Base-by-base conservation (phyloP, 2,888 invertebrate species). In the Plebejus anna region DNA sequence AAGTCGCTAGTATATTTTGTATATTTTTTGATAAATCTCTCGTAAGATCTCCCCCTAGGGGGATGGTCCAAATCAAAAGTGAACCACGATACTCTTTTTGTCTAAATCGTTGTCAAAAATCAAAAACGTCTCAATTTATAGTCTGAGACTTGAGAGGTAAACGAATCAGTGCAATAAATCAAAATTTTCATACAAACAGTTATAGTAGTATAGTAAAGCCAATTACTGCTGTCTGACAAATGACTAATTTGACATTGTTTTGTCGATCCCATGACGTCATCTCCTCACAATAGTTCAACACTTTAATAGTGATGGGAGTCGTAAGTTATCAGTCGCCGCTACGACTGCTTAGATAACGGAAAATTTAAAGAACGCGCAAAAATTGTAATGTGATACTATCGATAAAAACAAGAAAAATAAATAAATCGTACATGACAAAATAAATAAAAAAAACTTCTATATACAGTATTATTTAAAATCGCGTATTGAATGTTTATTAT, bases 191-290 rank as follows among this genome's bases (percentile, higher is more conserved):
- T 22, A 22, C 22, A 22, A 22, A 22, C 22, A 22, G 22, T 22
- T 22, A 22, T 22, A 22, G 22, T 22, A 22, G 22, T 22, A 22
- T 22, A 22, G 22, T 22, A 22, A 22, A 0, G 22, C 22, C 22
- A 22, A 22, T 22, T 22, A 22, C 61, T 66, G 28, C 4, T 11
- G 61, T 55, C 11, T 66, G 32, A 66, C 28, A 28, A 66, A 66
- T 66, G 66, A 36, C 66, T 66, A 66, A 66, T 66, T 66, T 61
- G 61, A 11, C 22, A 61, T 61, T 66, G 66, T 66, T 66, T 66
- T 66, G 66, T 36, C 66, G 66, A 36, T 66, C 66, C 66, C 32
- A 66, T 66, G 66, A 66, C 66, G 66, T 66, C 66, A 66, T 13
- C 66, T 11, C 1, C 66, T 22, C 32, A 61, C 61, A 61, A 61